A percentile compares a stretch with the other conserved stretches of the same genome.
Evolutionary conservation across 1,140 invertebrate genomes (phyloP).

Genomic region (Tetranychus urticae): DNA sequence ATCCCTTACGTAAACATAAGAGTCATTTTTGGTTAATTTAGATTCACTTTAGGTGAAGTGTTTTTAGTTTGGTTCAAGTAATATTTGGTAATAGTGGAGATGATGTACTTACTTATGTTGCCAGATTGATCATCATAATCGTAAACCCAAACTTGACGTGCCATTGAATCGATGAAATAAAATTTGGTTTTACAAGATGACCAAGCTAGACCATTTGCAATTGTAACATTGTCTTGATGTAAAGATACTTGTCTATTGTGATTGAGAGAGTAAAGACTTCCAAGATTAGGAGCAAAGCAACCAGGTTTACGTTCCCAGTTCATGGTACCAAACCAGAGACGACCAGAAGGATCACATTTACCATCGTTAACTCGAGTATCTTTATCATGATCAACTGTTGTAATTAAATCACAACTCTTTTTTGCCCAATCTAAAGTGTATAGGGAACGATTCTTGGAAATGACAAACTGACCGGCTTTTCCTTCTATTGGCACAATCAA

Average conservation of each 20-base stretch:
- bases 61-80: too few relatives aligned
- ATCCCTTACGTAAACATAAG: too few relatives aligned
- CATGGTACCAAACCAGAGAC: slow-evolving; percentile 43
- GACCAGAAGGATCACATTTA: slow-evolving; percentile 51
- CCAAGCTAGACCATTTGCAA: slow-evolving; percentile 65
- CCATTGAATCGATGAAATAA: slow-evolving; percentile 24
- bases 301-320: slow-evolving; percentile 16
- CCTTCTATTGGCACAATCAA: slow-evolving; percentile 40
- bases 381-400: slow-evolving; percentile 31
- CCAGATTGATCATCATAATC: slow-evolving; percentile 44
- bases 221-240: slow-evolving; percentile 21
- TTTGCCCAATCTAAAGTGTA: slow-evolving; percentile 36
- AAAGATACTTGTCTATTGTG: background rate
- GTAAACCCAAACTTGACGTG: slow-evolving; percentile 28
- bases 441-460: slow-evolving; percentile 33
- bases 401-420: slow-evolving; percentile 22
- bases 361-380: background rate
- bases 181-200: slow-evolving; percentile 33
- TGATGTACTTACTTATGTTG: background rate
- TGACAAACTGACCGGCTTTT: slow-evolving; percentile 29
- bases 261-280: slow-evolving; percentile 8
- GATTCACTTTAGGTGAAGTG: slow-evolving; percentile 29
- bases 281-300: slow-evolving; percentile 10
- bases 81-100: too few relatives aligned
- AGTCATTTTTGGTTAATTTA: too few relatives aligned